Conservation (phyloP, 2,113 vertebrate genomes). For the Campylomormyrus numenius region DNA sequence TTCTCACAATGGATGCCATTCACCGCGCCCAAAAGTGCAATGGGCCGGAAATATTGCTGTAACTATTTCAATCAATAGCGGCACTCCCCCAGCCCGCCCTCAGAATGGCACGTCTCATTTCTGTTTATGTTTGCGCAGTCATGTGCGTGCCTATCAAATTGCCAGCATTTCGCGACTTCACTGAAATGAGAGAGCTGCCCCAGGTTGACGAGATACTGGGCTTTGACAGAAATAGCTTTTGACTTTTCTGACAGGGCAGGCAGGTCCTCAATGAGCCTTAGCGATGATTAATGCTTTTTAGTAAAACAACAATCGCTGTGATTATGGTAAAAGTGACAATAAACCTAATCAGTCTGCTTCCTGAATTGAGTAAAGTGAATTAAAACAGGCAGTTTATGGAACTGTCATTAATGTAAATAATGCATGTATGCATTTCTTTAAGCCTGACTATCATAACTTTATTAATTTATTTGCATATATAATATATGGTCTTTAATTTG, state of each 20-base stretch:
- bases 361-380: not conserved
- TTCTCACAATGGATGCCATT: not conserved
- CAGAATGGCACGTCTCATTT: not conserved
- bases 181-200: not conserved
- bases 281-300: not conserved
- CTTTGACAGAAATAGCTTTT: not conserved
- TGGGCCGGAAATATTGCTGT: not conserved
- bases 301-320: not conserved
- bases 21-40: not conserved
- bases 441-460: not conserved
- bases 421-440: not conserved
- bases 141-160: not conserved
- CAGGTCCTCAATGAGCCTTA: not conserved
- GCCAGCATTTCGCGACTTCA: not conserved
- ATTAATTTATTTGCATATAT: not conserved
- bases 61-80: not conserved
- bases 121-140: not conserved
- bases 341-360: not conserved
- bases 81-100: not conserved
- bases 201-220: not conserved
- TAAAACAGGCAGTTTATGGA: not conserved
- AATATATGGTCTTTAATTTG: not conserved
- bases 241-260: not conserved
- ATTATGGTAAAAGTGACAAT: not conserved
- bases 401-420: not conserved